Evolutionary conservation across 2,797 vertebrate species (phyloP).

Genomic region (Parambassis ranga): DNA sequence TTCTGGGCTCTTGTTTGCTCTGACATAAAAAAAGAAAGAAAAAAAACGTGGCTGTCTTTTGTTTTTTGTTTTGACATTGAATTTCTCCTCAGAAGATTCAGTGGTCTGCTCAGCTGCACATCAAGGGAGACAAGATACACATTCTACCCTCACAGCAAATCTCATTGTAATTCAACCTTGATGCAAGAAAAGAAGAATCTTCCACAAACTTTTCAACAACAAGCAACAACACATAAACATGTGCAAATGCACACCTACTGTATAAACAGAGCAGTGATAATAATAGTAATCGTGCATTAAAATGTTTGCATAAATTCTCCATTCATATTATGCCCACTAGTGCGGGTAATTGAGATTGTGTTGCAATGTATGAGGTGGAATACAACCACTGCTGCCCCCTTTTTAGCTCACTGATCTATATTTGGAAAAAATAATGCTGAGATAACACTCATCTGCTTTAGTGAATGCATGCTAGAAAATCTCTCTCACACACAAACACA

Average conservation of each 20-base stretch:
- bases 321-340: slow-evolving; percentile 50
- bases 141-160: slow-evolving; percentile 27
- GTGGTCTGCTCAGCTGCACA: slow-evolving; percentile 48
- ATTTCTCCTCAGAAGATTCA: slow-evolving; percentile 47
- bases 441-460: slow-evolving; percentile 26
- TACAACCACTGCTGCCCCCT: slow-evolving; percentile 31
- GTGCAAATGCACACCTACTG: slow-evolving; percentile 12
- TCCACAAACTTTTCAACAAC: slow-evolving; percentile 27
- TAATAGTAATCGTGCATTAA: slow-evolving; percentile 46
- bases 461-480: not conserved
- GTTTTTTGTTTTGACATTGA: slow-evolving; percentile 54
- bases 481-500: not conserved
- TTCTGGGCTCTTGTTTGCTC: slow-evolving; percentile 16
- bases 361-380: slow-evolving; percentile 47
- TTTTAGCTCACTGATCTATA: slow-evolving; percentile 54
- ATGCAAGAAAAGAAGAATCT: slow-evolving; percentile 20
- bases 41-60: slow-evolving; percentile 13
- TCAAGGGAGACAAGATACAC: slow-evolving; percentile 26
- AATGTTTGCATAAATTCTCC: slow-evolving; percentile 53
- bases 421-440: slow-evolving; percentile 48
- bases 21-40: slow-evolving; percentile 23
- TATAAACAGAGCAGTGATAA: slow-evolving; percentile 21
- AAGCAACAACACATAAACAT: not conserved
- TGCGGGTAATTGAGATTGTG: slow-evolving; percentile 63
- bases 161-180: slow-evolving; percentile 48